phyloP scores from a whole-genome alignment of 2,797 vertebrate species.

The Microctenopoma steveboyesi region DNA sequence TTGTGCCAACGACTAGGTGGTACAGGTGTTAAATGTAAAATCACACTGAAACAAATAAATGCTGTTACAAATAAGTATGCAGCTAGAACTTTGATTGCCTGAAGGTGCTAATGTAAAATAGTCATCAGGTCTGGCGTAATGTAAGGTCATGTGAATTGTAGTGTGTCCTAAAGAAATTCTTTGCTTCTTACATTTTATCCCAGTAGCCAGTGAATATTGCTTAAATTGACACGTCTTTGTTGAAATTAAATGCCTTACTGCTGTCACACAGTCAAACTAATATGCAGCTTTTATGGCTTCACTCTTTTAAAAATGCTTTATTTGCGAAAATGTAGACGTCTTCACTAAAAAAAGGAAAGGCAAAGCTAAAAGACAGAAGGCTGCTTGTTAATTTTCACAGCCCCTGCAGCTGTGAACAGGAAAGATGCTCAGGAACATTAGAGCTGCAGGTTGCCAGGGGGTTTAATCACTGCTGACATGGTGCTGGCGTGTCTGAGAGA shows the following conservation, averaged over 20 bases:
- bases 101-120: neutral
- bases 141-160: neutral
- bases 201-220: neutral
- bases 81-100: constrained; percentile 5
- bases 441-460: constrained; percentile 60
- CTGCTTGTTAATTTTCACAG: constrained; percentile 31
- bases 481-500: constrained; percentile 61
- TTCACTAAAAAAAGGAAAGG: constrained; percentile 1
- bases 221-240: neutral
- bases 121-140: neutral
- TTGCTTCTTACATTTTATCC: neutral
- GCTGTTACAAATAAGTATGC: neutral
- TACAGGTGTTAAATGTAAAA: constrained; percentile 7
- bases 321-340: constrained; percentile 4
- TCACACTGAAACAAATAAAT: neutral
- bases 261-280: neutral
- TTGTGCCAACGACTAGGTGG: neutral
- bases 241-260: neutral
- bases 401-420: constrained; percentile 54
- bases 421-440: constrained; percentile 61
- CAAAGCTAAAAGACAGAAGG: constrained; percentile 14
- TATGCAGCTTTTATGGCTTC: neutral
- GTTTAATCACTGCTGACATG: constrained; percentile 71
- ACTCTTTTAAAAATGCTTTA: constrained; percentile 10
- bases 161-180: neutral